phyloP scores from a whole-genome alignment of 2,888 invertebrate genomes.

The Onchidella celtica region DNA sequence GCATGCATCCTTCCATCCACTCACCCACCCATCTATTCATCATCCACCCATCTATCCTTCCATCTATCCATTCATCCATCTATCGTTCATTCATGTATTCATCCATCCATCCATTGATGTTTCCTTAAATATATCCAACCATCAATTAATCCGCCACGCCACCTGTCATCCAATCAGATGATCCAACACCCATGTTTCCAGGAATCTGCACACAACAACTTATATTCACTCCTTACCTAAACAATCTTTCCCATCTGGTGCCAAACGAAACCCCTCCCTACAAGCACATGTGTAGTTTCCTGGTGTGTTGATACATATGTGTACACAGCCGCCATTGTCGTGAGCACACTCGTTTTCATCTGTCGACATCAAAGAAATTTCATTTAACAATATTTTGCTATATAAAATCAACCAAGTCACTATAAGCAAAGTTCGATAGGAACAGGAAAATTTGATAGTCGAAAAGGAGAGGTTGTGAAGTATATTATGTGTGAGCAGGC shows the following conservation, averaged over 20 bases:
- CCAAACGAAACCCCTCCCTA: constrained; percentile 75
- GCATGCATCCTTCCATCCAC: neutral
- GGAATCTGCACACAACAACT: neutral
- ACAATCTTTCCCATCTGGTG: constrained; percentile 76
- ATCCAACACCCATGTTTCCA: neutral
- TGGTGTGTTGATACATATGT: constrained; percentile 75
- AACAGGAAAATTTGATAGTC: too few relatives aligned
- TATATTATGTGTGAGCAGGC: neutral
- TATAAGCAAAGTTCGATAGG: too few relatives aligned
- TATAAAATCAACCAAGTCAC: too few relatives aligned
- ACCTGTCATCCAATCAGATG: neutral
- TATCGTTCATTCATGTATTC: too few relatives aligned
- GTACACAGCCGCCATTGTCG: constrained; percentile 78
- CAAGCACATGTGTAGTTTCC: constrained; percentile 79
- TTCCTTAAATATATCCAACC: neutral
- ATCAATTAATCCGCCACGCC: neutral
- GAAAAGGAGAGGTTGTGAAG: too few relatives aligned
- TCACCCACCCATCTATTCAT: too few relatives aligned
- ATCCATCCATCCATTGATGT: too few relatives aligned
- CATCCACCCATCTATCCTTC: too few relatives aligned
- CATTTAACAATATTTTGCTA: too few relatives aligned
- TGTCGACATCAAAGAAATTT: constrained; percentile 50
- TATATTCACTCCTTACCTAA: constrained; percentile 74
- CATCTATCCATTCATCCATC: too few relatives aligned
- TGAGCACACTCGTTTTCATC: constrained; percentile 76